These are phyloP conservation scores for Scytalopus superciliaris DNA, from an alignment of 2,113 vertebrate species.

Conservation along the genomic window DNA sequence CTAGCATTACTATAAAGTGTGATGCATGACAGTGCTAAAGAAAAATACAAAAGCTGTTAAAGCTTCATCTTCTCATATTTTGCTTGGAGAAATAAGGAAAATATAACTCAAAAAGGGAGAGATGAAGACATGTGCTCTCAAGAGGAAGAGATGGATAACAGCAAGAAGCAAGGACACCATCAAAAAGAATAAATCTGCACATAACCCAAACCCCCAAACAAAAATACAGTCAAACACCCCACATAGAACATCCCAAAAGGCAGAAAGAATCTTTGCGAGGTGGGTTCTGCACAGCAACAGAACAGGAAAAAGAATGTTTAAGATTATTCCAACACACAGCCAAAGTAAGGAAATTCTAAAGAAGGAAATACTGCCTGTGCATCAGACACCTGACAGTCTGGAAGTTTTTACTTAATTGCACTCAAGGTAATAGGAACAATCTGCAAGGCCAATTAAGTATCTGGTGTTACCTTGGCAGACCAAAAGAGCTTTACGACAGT, in stretches of 20 bases:
- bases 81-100: background rate
- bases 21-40: background rate
- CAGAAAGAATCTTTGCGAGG: background rate
- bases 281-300: background rate
- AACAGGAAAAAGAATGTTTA: background rate
- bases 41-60: background rate
- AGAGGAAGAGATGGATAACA: background rate
- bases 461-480: slow-evolving; percentile 83
- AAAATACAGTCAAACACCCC: background rate
- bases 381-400: background rate
- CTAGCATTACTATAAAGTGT: too few relatives aligned
- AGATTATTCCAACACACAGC: background rate
- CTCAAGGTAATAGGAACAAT: background rate
- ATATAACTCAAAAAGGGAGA: background rate
- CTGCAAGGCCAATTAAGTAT: background rate
- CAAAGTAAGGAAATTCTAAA: background rate
- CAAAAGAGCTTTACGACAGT: slow-evolving; percentile 86
- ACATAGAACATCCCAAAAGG: background rate
- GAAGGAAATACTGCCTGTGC: background rate
- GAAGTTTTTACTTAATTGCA: background rate
- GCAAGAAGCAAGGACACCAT: background rate
- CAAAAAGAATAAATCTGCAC: too few relatives aligned
- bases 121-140: background rate
- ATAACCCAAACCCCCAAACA: background rate
- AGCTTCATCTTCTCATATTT: background rate